Conservation (phyloP, 2,113 vertebrate species). For the Paradisaea rubra region DNA sequence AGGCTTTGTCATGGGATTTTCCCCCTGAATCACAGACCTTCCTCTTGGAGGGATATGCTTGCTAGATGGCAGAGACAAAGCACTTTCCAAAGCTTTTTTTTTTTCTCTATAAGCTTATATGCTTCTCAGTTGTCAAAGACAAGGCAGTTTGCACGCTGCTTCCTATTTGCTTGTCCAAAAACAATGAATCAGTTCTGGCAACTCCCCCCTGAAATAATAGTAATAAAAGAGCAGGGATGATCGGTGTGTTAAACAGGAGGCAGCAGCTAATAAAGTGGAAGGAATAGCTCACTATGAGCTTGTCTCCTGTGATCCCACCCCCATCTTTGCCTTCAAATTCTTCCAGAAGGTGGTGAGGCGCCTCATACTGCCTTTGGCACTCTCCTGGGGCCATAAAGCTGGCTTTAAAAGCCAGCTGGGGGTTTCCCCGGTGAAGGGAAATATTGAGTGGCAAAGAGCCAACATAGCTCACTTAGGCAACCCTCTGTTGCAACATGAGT, state of each 20-base stretch:
- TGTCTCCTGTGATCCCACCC: neutral
- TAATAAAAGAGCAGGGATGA: neutral
- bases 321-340: neutral
- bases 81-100: neutral
- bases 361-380: neutral
- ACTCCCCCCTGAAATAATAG: neutral
- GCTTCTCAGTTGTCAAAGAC: neutral
- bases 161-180: neutral
- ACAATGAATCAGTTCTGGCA: neutral
- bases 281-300: neutral
- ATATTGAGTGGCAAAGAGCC: constrained; percentile 59
- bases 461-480: constrained; percentile 48
- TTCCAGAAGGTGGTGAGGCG: neutral
- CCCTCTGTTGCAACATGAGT: constrained; percentile 46
- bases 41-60: neutral
- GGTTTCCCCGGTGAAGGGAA: constrained; percentile 56
- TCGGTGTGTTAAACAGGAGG: neutral
- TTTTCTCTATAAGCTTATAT: neutral
- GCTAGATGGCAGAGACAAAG: constrained; percentile 7
- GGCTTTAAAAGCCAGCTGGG: constrained; percentile 32
- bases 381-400: constrained; percentile 1
- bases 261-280: neutral
- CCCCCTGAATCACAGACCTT: constrained; percentile 43
- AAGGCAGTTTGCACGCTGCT: neutral
- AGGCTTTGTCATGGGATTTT: constrained; percentile 56